These are phyloP conservation scores for Scaptomyza graminum DNA, from an alignment of 1,140 invertebrate species.

Conservation along the genomic window DNA sequence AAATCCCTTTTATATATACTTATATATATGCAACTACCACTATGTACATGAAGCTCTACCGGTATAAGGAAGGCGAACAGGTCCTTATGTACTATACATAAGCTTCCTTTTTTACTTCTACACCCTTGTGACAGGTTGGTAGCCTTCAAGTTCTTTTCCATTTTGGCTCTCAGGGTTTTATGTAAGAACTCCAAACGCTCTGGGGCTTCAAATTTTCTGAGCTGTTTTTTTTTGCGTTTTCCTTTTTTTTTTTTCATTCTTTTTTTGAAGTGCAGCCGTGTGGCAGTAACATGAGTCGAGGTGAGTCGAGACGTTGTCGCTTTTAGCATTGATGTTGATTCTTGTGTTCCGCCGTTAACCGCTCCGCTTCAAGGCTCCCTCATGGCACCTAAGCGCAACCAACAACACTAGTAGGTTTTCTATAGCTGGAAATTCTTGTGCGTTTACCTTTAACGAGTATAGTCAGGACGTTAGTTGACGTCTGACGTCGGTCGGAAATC, in stretches of 20 bases:
- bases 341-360: constrained; percentile 37
- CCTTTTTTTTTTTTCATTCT: background rate
- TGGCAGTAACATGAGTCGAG: constrained; percentile 70
- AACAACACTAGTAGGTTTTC: constrained; percentile 73
- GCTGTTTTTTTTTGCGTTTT: constrained; percentile 11
- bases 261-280: constrained; percentile 57
- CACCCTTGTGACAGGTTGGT: constrained; percentile 26
- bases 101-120: constrained; percentile 15
- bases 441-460: constrained; percentile 38
- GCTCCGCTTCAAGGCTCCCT: constrained; percentile 9
- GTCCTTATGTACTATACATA: constrained; percentile 19
- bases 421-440: constrained; percentile 38
- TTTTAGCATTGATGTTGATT: constrained; percentile 71
- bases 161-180: constrained; percentile 65
- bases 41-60: background rate
- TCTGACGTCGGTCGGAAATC: constrained; percentile 77
- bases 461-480: constrained; percentile 53
- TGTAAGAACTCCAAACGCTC: constrained; percentile 53
- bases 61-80: background rate
- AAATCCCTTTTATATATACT: background rate
- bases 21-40: background rate
- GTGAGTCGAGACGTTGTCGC: constrained; percentile 27
- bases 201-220: constrained; percentile 56
- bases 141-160: constrained; percentile 43
- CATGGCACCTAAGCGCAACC: constrained; percentile 25